Base-by-base conservation (phyloP, 1,140 invertebrate genomes). In the Gonioctena quinquepunctata region DNA sequence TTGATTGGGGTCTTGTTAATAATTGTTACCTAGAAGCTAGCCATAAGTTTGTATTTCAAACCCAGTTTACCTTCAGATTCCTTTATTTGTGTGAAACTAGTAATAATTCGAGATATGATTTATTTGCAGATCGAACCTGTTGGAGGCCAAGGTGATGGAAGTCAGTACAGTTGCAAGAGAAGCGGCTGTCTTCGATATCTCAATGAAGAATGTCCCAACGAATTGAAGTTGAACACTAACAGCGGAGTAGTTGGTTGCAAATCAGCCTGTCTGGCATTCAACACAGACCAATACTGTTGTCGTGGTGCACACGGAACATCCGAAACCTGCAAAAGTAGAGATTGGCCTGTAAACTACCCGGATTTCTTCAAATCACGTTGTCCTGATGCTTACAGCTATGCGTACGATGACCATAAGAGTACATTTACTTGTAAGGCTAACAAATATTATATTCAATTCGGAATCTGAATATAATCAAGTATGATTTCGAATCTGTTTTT, bases 341-440 rank as follows among this genome's bases (percentile, higher is more conserved):
- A 72, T 54, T 85, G 84, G 79, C 78, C 83, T 3, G 59, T 69
- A 11, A 79, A 84, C 70, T 86, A 83, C 68, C 77, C 84, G 1
- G 26, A 60, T 5, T 80, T 79, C 18, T 87, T 86, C 74, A 87
- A 86, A 69, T 23, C 68, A 21, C 73, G 76, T 19, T 86, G 85
- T 68, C 85, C 84, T 11, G 80, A 83, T 63, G 83, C 83, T 4
- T 86, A 84, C 75, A 82, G 79, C 57, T 85, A 84, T 63, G 84
- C 83, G n/a, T 84, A 85, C 66, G 84, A 85, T 75, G 84, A 85
- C 63, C 50, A 69, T 19, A 80, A 79, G 42, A 80, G 77, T 68
- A 83, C 83, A 22, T 85, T 83, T 66, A 83, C 83, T 26, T 84
- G 84, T 67, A 56, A 65, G n/a, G 77, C 78, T 19, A 22, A 26